These are phyloP conservation scores for Copidosoma floridanum DNA, from an alignment of 1,140 invertebrate genomes.

Conservation along the genomic window DNA sequence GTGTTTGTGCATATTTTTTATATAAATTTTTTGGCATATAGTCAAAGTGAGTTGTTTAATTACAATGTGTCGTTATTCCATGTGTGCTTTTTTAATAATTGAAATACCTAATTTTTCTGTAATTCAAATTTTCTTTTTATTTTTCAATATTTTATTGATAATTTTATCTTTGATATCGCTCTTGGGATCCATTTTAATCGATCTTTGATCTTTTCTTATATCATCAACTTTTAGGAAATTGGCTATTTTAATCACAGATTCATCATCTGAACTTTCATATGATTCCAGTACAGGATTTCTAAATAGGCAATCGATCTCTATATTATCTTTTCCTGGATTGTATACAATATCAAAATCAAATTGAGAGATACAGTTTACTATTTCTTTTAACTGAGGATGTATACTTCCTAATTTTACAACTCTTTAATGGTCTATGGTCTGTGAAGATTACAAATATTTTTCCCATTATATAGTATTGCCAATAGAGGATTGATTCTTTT, in stretches of 20 bases:
- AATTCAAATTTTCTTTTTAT: background rate
- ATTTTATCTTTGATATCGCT: background rate
- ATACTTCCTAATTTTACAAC: conserved; percentile 25
- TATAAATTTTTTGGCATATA: background rate
- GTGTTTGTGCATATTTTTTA: too few relatives aligned
- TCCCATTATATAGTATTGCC: conserved; percentile 14
- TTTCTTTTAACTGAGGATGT: background rate
- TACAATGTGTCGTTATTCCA: conserved; percentile 6
- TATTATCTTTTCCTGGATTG: too few relatives aligned
- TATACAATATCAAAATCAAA: too few relatives aligned
- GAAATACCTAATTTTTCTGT: conserved; percentile 1
- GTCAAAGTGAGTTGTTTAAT: background rate
- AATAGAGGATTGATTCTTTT: conserved; percentile 1
- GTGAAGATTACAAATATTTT: conserved; percentile 22
- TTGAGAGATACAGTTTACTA: background rate
- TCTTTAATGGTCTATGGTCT: too few relatives aligned
- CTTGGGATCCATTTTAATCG: background rate
- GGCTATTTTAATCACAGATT: background rate
- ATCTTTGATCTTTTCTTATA: background rate
- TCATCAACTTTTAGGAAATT: background rate
- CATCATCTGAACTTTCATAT: background rate
- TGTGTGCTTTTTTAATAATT: background rate
- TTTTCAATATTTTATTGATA: background rate
- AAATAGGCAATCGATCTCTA: conserved; percentile 24
- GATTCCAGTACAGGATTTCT: conserved; percentile 28